Base-by-base conservation (phyloP, 1,140 invertebrate genomes). In the Drosophila kanapiae region DNA sequence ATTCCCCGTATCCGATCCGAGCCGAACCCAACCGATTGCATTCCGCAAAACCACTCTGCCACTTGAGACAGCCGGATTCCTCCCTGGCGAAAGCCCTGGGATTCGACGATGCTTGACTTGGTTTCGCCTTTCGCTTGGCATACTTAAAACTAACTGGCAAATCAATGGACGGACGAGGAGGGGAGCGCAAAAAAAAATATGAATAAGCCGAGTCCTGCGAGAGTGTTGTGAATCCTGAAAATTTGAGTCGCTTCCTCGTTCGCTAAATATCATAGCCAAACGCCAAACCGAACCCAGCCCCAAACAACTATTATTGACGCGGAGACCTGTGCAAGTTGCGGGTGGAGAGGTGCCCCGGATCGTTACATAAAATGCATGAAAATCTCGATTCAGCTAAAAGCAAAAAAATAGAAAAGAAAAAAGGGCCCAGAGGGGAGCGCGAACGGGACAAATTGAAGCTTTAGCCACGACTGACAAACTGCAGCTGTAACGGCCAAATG, bases 101-200 rank as follows among this genome's bases (percentile, higher is more conserved):
- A 33, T 42, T 57, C 29, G 43, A 80, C 54, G 78, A 81, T 86
- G 78, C 84, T 87, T 82, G 64, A 82, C 78, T 78, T 70, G 70
- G 75, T 60, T 65, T 86, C 64, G 69, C 69, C 65, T 81, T 79
- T 82, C 82, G 82, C 65, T 76, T 84, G 80, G 84, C 84, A 83
- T 78, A 83, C 80, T 87, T 88, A 87, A 87, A 87, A 87, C 84
- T 87, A 88, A 88, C 84, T 59, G 84, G 84, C 84, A 67, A 80
- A 88, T 86, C 82, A 76, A 86, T 78, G 69, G 68, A 27, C 33
- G 45, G 74, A 62, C 45, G 57, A n/a, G 7, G 2, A 16, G 63
- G 10, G 29, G 16, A 3, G 8, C 18, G 27, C 11, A 45, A 6
- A 48, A 51, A 68, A 64, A 83, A 87, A 87, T 87, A 87, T 87